These are phyloP conservation scores for Amiota mariae DNA, from an alignment of 2,888 invertebrate genomes.

Conservation along the genomic window DNA sequence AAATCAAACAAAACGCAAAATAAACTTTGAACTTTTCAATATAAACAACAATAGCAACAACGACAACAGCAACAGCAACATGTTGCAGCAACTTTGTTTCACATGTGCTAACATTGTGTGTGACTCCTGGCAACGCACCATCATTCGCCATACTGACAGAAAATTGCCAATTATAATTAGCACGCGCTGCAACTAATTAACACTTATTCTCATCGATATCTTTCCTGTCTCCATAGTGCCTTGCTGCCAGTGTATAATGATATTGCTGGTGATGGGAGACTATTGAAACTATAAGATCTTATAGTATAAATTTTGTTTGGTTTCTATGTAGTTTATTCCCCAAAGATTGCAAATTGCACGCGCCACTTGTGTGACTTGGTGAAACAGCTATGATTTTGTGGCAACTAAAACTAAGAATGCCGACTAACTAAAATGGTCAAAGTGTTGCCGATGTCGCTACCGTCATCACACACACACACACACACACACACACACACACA, in stretches of 20 bases:
- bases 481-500: too few relatives aligned
- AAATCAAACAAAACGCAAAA: not conserved
- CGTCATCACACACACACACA: constrained; percentile 4
- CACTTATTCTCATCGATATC: constrained; percentile 8
- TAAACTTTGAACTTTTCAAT: too few relatives aligned
- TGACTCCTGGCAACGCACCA: not conserved
- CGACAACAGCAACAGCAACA: too few relatives aligned
- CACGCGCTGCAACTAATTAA: constrained; percentile 21
- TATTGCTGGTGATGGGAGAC: not conserved
- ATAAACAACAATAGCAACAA: too few relatives aligned
- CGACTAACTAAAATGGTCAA: constrained; percentile 34
- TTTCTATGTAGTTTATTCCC: constrained; percentile 31
- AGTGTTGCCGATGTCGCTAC: constrained; percentile 15
- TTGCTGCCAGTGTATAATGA: not conserved
- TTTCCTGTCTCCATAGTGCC: not conserved
- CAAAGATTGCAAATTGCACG: constrained; percentile 52
- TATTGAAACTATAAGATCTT: too few relatives aligned
- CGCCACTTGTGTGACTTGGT: constrained; percentile 39
- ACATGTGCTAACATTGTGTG: too few relatives aligned
- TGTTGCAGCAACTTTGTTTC: not conserved
- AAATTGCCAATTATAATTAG: not conserved
- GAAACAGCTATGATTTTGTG: not conserved
- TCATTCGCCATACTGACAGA: not conserved
- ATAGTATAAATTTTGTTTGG: not conserved
- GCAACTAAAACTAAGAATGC: not conserved